Conservation (phyloP, 2,797 vertebrate genomes). For the Ataeniobius toweri region DNA sequence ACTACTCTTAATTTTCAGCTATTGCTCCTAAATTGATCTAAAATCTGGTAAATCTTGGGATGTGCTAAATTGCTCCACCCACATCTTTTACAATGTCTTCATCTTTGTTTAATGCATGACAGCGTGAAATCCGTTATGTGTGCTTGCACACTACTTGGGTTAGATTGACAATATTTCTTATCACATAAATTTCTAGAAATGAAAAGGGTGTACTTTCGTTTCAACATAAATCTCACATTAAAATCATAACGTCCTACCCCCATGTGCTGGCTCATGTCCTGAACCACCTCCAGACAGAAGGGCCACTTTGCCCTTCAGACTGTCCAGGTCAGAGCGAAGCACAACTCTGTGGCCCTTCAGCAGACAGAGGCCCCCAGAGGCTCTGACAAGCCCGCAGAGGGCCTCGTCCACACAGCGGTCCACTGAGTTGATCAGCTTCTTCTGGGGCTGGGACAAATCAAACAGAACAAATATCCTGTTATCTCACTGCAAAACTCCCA, state of each 20-base stretch:
- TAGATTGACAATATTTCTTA: no score
- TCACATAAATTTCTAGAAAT: background rate
- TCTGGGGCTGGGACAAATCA: slow-evolving; percentile 61
- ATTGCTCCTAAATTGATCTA: no score
- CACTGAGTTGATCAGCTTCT: slow-evolving; percentile 86
- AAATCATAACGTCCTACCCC: slow-evolving; percentile 71
- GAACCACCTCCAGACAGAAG: slow-evolving; percentile 92
- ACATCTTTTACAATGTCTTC: no score
- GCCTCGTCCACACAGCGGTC: slow-evolving; percentile 88
- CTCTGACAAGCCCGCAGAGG: slow-evolving; percentile 81
- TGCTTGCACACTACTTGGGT: no score
- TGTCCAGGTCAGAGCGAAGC: slow-evolving; percentile 82
- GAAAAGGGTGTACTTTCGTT: background rate
- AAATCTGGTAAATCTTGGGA: no score
- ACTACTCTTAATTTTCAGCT: no score
- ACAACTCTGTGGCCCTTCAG: slow-evolving; percentile 87
- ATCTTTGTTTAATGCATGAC: no score
- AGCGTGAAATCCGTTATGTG: no score
- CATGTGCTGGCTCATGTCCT: slow-evolving; percentile 93
- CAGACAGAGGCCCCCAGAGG: slow-evolving; percentile 77
- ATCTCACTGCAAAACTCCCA: background rate
- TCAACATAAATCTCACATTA: background rate
- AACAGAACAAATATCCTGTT: no score
- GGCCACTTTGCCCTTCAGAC: slow-evolving; percentile 85
- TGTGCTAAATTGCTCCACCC: no score